A percentile compares a stretch with the other conserved stretches of the same genome.
phyloP scores from a whole-genome alignment of 2,113 vertebrate species.

The Prunella himalayana region DNA sequence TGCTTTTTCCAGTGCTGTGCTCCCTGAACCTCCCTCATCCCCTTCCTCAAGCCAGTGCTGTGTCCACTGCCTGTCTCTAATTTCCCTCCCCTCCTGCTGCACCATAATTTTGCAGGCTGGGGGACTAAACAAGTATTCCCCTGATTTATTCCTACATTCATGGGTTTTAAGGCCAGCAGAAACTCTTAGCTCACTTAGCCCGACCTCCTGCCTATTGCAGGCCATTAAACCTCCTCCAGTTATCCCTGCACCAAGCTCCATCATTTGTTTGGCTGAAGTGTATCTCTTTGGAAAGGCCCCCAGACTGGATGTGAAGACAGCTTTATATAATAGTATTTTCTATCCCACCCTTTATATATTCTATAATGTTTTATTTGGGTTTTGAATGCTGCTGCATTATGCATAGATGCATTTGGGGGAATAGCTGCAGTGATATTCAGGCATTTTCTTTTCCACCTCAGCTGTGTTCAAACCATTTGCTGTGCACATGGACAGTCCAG shows the following conservation, averaged over 20 bases:
- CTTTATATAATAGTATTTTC: constrained; percentile 21
- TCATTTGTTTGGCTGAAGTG: neutral
- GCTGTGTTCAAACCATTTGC: neutral
- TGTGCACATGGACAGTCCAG: neutral
- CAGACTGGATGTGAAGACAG: constrained; percentile 1
- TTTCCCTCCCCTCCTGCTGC: neutral
- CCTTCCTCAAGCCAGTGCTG: rapidly evolving
- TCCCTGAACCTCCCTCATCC: neutral
- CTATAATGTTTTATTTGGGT: constrained; percentile 19
- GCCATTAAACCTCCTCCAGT: neutral
- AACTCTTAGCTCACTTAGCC: neutral
- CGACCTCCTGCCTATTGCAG: neutral
- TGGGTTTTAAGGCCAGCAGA: constrained; percentile 6
- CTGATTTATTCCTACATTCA: constrained; percentile 24
- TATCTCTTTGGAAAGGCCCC: constrained; percentile 21
- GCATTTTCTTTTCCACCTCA: neutral
- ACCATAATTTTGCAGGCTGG: neutral
- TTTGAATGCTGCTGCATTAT: neutral
- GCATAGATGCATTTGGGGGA: neutral
- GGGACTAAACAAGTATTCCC: neutral
- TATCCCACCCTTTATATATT: neutral
- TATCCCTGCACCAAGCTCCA: neutral
- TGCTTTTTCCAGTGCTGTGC: rapidly evolving
- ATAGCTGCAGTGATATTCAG: neutral
- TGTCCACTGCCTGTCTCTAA: neutral